These are phyloP conservation scores for Neomorphus geoffroyi DNA, from an alignment of 2,797 vertebrate genomes.

Conservation along the genomic window DNA sequence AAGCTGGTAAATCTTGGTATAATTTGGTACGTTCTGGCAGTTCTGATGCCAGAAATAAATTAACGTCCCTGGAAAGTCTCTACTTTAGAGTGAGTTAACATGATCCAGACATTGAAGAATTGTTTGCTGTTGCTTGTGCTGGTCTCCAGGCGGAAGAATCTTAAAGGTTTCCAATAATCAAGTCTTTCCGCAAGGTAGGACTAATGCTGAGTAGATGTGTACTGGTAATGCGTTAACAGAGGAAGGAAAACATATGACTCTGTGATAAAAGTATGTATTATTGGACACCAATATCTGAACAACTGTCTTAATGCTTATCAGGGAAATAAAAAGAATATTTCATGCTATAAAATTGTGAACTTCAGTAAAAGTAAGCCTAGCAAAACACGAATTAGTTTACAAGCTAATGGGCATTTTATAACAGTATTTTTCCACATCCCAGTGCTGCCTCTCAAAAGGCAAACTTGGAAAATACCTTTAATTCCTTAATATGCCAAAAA, in stretches of 20 bases:
- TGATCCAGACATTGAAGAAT: neutral
- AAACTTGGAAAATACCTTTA: neutral
- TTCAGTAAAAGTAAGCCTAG: neutral
- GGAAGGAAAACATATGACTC: neutral
- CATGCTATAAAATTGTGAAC: neutral
- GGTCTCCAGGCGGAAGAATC: neutral
- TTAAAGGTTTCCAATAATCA: neutral
- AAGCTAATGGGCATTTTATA: neutral
- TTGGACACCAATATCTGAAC: neutral
- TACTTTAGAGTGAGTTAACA: neutral
- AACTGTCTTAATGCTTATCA: neutral
- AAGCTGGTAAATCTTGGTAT: neutral
- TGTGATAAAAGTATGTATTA: neutral
- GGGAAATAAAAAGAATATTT: neutral
- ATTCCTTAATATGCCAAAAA: neutral
- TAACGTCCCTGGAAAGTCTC: neutral
- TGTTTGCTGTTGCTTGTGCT: neutral
- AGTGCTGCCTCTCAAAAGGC: neutral
- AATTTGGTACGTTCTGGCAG: neutral
- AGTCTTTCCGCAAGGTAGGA: neutral
- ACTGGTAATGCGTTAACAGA: neutral
- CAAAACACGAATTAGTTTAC: neutral
- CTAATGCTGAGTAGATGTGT: neutral
- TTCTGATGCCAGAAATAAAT: neutral
- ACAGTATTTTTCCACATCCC: neutral